Percentiles rank a stretch among this genome's conserved stretches.
Conservation (phyloP, 37 sponge, comb jelly and placozoan species). For the Bolinopsis microptera region DNA sequence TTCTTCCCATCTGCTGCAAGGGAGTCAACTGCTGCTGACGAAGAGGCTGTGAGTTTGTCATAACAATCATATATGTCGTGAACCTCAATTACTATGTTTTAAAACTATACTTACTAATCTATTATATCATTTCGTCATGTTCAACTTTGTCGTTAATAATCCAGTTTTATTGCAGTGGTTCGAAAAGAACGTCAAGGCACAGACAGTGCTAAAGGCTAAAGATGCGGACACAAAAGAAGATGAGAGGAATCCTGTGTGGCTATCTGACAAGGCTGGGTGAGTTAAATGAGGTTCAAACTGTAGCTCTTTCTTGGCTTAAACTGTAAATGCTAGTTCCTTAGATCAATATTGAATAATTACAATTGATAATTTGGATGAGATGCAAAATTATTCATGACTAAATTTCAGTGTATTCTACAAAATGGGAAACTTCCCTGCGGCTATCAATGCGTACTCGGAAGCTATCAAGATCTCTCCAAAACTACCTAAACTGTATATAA, state of each 20-base stretch:
- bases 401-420: conserved; percentile 75
- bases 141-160: too few relatives aligned
- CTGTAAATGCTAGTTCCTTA: not conserved
- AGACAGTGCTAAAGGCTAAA: not conserved
- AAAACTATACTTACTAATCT: too few relatives aligned
- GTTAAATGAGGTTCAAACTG: not conserved
- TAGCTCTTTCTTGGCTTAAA: not conserved
- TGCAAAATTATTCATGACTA: too few relatives aligned
- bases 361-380: too few relatives aligned
- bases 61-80: too few relatives aligned
- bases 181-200: conserved; percentile 79
- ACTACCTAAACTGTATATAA: conserved; percentile 71
- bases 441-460: conserved; percentile 90
- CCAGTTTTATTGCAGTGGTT: conserved; percentile 72
- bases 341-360: too few relatives aligned
- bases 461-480: conserved; percentile 77
- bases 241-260: conserved; percentile 89
- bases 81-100: too few relatives aligned
- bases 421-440: conserved; percentile 79
- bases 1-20: conserved; percentile 90
- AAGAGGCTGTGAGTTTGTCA: conserved; percentile 73
- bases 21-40: conserved; percentile 82
- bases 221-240: conserved; percentile 70
- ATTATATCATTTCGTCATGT: too few relatives aligned
- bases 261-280: conserved; percentile 85